Evolutionary conservation across 2,797 vertebrate genomes (phyloP).

Genomic region (Schizopygopsis malacanthus): DNA sequence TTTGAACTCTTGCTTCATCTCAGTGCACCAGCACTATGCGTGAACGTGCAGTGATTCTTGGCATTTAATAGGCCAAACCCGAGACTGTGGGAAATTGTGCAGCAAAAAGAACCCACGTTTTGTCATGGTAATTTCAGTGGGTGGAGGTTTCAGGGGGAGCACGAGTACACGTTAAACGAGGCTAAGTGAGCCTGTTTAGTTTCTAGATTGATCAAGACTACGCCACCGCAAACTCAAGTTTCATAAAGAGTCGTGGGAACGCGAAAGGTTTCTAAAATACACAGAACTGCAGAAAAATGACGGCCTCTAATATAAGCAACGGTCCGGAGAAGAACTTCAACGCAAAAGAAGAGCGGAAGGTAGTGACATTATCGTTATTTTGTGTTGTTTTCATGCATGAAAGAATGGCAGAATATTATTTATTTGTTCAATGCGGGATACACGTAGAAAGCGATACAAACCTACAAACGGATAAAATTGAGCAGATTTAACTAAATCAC

Average conservation of each 20-base stretch:
- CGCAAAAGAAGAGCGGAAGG: slow-evolving; percentile 72
- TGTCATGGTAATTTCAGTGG: slow-evolving; percentile 69
- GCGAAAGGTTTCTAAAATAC: neutral
- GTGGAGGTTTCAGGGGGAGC: slow-evolving; percentile 61
- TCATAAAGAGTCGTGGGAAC: slow-evolving; percentile 3
- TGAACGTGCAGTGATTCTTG: neutral
- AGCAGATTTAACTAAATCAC: neutral
- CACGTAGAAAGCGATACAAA: neutral
- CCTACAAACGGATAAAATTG: neutral
- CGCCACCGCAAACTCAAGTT: neutral
- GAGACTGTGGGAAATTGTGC: slow-evolving; percentile 70
- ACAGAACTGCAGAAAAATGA: slow-evolving; percentile 56
- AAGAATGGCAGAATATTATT: neutral
- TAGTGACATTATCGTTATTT: slow-evolving; percentile 34
- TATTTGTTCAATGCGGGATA: neutral
- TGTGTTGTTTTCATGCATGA: neutral
- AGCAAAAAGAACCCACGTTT: slow-evolving; percentile 61
- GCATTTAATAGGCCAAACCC: slow-evolving; percentile 33
- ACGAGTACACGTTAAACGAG: slow-evolving; percentile 58
- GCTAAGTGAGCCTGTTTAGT: slow-evolving; percentile 38
- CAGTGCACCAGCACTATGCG: slow-evolving; percentile 4
- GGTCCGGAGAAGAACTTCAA: slow-evolving; percentile 65
- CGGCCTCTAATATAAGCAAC: slow-evolving; percentile 64
- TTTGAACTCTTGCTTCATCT: slow-evolving; percentile 15
- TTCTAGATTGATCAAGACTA: slow-evolving; percentile 22